Evolutionary conservation across 2,888 invertebrate species (phyloP).

Genomic region (Nematopogon swammerdamellus): DNA sequence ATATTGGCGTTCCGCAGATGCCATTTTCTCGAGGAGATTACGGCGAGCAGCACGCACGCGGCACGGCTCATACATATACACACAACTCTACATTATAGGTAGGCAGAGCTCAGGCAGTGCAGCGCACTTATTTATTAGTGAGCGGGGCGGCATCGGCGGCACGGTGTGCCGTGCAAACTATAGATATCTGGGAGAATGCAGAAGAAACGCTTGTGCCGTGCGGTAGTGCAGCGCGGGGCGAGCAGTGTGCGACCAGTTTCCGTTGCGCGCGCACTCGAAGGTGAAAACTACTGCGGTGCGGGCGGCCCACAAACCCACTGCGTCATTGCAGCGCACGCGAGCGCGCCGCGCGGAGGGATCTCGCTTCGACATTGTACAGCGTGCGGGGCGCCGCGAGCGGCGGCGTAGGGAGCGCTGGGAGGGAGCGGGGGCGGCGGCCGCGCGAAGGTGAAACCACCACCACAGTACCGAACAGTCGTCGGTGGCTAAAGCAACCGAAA

Average conservation of each 20-base stretch:
- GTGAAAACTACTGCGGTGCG: constrained; percentile 2
- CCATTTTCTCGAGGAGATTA: background rate
- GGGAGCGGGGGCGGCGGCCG: background rate
- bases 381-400: background rate
- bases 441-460: too few relatives aligned
- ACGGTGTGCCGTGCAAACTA: too few relatives aligned
- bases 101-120: too few relatives aligned
- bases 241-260: background rate
- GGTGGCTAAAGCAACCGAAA: too few relatives aligned
- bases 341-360: background rate
- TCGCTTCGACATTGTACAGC: background rate
- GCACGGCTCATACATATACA: background rate
- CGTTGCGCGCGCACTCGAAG: background rate
- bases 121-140: too few relatives aligned
- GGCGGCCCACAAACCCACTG: constrained; percentile 3
- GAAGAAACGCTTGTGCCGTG: background rate
- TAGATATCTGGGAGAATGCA: background rate
- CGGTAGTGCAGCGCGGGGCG: background rate
- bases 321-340: constrained; percentile 1
- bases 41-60: background rate
- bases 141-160: too few relatives aligned
- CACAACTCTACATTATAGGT: too few relatives aligned
- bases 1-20: background rate
- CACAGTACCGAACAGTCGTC: too few relatives aligned
- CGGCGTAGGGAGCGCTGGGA: background rate